Conservation (phyloP, 2,113 vertebrate genomes). For the Odontesthes bonariensis region DNA sequence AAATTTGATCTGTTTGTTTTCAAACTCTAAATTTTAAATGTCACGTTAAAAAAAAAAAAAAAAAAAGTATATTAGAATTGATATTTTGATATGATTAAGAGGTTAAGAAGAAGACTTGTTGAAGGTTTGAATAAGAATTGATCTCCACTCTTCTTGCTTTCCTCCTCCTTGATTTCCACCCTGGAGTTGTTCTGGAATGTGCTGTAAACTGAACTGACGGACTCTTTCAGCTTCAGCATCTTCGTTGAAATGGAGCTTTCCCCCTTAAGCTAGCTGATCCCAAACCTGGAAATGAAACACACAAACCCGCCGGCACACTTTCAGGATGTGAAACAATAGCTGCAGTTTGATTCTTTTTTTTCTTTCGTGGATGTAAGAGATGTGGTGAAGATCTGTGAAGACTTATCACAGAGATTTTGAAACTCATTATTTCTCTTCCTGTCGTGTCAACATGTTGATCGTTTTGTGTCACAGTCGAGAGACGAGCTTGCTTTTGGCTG, state of each 20-base stretch:
- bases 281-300: slow-evolving; percentile 47
- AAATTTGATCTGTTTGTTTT: slow-evolving; percentile 9
- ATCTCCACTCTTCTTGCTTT: not conserved
- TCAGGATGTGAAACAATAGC: slow-evolving; percentile 52
- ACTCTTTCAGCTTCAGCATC: slow-evolving; percentile 38
- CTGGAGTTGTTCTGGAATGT: slow-evolving; percentile 48
- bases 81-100: not conserved
- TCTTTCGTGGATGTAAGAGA: slow-evolving; percentile 17
- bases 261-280: slow-evolving; percentile 37
- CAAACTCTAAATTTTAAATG: not conserved
- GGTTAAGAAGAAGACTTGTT: not conserved
- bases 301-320: slow-evolving; percentile 17
- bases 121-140: not conserved
- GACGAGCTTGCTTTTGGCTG: not conserved
- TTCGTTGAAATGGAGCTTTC: slow-evolving; percentile 37
- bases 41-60: too few species aligned
- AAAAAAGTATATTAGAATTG: not conserved
- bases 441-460: slow-evolving; percentile 38
- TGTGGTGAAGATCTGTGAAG: slow-evolving; percentile 15
- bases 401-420: slow-evolving; percentile 48
- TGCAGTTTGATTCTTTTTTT: slow-evolving; percentile 13
- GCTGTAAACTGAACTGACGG: slow-evolving; percentile 50
- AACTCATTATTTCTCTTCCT: slow-evolving; percentile 39
- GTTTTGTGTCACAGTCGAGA: not conserved
- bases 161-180: slow-evolving; percentile 61